Evolutionary conservation across 2,888 invertebrate species (phyloP).

Genomic region (Callyntrura guangdongensis): DNA sequence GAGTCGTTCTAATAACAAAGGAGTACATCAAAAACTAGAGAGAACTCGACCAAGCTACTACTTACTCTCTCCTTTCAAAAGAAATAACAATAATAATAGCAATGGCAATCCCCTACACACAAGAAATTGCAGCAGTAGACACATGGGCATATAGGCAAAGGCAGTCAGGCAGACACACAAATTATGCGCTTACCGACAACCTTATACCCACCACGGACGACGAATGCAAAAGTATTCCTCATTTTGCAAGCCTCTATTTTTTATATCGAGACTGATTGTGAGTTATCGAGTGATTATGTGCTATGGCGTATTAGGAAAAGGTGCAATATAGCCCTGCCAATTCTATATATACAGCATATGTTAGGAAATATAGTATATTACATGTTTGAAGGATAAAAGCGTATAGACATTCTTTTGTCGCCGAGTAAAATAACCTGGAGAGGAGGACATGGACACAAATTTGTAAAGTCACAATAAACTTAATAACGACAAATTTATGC

Average conservation of each 20-base stretch:
- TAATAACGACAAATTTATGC: background rate
- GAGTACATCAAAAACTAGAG: constrained; percentile 34
- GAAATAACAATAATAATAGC: constrained; percentile 34
- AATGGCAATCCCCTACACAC: constrained; percentile 24
- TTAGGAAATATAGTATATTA: too few species aligned
- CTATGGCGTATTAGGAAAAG: background rate
- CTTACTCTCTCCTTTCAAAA: constrained; percentile 30
- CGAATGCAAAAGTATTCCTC: constrained; percentile 28
- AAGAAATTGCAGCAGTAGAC: too few species aligned
- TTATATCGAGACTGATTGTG: background rate
- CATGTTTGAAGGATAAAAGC: too few species aligned
- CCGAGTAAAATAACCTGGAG: background rate
- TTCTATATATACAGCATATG: too few species aligned
- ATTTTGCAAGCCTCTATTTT: background rate
- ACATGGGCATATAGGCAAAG: too few species aligned
- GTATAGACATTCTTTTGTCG: too few species aligned
- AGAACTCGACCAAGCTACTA: constrained; percentile 27
- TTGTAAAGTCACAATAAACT: too few species aligned
- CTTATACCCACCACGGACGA: too few species aligned
- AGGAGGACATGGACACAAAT: too few species aligned
- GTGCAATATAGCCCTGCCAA: background rate
- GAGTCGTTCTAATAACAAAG: background rate
- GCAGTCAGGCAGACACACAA: background rate
- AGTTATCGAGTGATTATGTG: constrained; percentile 9
- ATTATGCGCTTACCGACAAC: background rate